phyloP scores from a whole-genome alignment of 2,113 vertebrate genomes.

The Varanus komodoensis region DNA sequence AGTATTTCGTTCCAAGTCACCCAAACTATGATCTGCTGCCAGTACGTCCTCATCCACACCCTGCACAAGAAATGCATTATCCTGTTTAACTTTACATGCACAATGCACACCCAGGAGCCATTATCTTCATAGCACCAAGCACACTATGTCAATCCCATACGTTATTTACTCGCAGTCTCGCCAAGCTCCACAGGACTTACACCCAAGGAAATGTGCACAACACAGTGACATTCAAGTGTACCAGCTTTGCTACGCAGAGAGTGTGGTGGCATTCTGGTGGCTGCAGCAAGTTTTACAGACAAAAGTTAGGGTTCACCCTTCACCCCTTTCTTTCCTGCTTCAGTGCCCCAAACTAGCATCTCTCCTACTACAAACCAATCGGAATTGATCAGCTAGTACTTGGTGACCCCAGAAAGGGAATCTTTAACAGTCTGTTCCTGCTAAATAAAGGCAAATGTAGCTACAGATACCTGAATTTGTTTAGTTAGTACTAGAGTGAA shows the following conservation, averaged over 20 bases:
- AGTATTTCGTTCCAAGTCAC: not conserved
- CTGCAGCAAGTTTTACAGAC: not conserved
- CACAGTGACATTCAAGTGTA: not conserved
- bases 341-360: not conserved
- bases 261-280: not conserved
- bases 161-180: not conserved
- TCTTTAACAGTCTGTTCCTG: conserved; percentile 12
- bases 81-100: conserved; percentile 36
- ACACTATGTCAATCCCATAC: not conserved
- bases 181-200: not conserved
- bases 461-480: conserved; percentile 27
- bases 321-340: conserved; percentile 14
- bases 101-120: conserved; percentile 47
- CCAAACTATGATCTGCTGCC: conserved; percentile 6
- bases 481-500: conserved; percentile 20
- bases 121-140: not conserved
- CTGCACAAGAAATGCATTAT: not conserved
- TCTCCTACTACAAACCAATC: not conserved
- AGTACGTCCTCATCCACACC: not conserved
- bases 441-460: conserved; percentile 40
- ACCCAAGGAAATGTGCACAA: not conserved
- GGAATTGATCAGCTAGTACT: conserved; percentile 24
- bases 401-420: conserved; percentile 8
- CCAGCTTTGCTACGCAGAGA: not conserved
- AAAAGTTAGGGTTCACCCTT: conserved; percentile 21